Conservation (phyloP, 2,113 vertebrate species). For the Uria lomvia region DNA sequence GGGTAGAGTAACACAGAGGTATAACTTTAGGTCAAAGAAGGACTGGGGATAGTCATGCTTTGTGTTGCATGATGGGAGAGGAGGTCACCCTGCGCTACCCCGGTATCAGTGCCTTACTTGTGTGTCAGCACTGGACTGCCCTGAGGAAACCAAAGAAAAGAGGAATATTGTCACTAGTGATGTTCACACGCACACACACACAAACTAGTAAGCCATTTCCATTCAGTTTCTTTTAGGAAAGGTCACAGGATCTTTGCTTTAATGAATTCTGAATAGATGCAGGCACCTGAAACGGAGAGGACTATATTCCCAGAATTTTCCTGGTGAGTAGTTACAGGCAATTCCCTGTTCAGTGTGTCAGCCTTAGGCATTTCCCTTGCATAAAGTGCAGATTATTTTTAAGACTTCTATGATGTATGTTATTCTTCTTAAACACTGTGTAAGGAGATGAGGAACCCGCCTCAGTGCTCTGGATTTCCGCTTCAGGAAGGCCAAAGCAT, state of each 20-base stretch:
- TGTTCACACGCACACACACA: not conserved
- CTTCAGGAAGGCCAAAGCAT: not conserved
- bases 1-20: not conserved
- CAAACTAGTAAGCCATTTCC: not conserved
- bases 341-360: not conserved
- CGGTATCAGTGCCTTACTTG: not conserved
- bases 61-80: not conserved
- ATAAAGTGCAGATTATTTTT: not conserved
- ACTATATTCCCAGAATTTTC: not conserved
- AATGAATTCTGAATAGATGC: not conserved
- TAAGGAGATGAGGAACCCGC: not conserved
- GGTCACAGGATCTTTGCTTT: not conserved
- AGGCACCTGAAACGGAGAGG: not conserved
- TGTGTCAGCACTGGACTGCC: not conserved
- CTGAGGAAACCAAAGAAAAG: not conserved
- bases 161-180: not conserved
- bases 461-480: not conserved
- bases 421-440: not conserved
- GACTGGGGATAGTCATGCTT: not conserved
- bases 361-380: not conserved
- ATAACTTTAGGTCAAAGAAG: not conserved
- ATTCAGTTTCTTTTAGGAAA: not conserved
- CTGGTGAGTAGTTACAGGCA: not conserved
- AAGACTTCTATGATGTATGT: not conserved
- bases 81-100: not conserved